Conservation (phyloP, 2,888 invertebrate genomes). For the Paralinhomoeus sp. region DNA sequence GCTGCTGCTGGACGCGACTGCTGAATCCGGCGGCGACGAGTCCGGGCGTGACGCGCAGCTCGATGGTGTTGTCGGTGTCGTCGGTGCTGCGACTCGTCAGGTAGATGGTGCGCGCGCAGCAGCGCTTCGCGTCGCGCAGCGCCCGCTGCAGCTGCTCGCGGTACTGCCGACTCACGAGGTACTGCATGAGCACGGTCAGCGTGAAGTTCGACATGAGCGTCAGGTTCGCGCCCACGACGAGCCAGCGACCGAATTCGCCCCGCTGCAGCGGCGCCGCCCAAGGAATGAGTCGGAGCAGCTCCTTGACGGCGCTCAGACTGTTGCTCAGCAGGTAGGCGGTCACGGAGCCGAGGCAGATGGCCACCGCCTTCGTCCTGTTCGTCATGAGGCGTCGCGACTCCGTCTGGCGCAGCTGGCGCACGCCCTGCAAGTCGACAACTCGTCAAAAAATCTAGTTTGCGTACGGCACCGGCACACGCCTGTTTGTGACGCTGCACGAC, state of each 20-base stretch:
- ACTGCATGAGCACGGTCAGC: constrained; percentile 2
- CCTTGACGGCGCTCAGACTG: constrained; percentile 1
- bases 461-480: no score
- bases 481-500: not conserved
- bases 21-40: no score
- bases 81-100: no score
- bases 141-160: no score
- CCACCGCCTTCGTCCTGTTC: constrained; percentile 1
- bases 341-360: constrained; percentile 3
- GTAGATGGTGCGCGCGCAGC: no score
- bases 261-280: no score
- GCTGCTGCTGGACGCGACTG: no score
- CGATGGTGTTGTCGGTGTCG: no score
- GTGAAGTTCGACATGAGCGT: constrained; percentile 3
- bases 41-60: no score
- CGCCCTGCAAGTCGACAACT: no score
- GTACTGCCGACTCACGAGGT: constrained; percentile 15
- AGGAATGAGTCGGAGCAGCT: constrained; percentile 1
- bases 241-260: not conserved
- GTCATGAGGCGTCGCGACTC: not conserved
- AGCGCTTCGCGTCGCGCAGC: no score
- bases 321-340: constrained; percentile 5
- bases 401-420: not conserved
- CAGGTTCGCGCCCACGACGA: constrained; percentile 1
- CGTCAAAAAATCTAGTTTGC: no score